These are phyloP conservation scores for Oscheius myriophilus DNA, from an alignment of 2,888 invertebrate species.

Conservation along the genomic window DNA sequence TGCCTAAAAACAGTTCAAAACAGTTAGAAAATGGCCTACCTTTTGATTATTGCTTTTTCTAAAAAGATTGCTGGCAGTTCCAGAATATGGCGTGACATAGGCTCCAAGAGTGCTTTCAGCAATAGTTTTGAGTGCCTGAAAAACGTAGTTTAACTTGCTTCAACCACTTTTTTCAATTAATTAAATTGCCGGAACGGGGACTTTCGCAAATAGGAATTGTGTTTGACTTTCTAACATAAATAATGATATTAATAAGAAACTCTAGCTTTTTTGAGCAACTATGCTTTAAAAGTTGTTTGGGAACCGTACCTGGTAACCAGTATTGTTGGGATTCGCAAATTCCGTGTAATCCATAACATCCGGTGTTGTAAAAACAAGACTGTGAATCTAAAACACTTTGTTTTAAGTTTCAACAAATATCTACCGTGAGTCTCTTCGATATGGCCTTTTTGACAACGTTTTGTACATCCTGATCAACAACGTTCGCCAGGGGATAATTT, in stretches of 20 bases:
- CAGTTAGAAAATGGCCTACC: not conserved
- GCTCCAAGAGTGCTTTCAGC: slow-evolving; percentile 27
- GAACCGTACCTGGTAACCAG: slow-evolving; percentile 10
- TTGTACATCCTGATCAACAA: not conserved
- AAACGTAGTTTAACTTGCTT: no score
- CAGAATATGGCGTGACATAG: slow-evolving; percentile 15
- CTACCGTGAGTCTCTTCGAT: slow-evolving; percentile 12
- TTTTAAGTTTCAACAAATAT: not conserved
- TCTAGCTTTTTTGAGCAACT: not conserved
- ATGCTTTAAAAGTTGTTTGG: no score
- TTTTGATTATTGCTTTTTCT: not conserved
- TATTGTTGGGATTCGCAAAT: not conserved
- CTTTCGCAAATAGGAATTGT: no score
- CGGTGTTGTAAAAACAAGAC: not conserved
- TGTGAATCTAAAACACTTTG: slow-evolving; percentile 11
- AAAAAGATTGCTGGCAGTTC: not conserved
- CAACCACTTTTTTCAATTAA: no score
- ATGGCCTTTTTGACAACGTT: slow-evolving; percentile 5
- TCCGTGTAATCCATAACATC: not conserved
- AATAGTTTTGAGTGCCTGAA: slow-evolving; percentile 9
- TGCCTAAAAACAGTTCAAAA: not conserved
- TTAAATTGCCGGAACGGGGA: no score
- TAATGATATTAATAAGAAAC: no score
- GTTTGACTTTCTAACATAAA: no score
- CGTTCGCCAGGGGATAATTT: slow-evolving; percentile 7